Conservation (phyloP, 2,888 invertebrate genomes). For the Bimastos eiseni region DNA sequence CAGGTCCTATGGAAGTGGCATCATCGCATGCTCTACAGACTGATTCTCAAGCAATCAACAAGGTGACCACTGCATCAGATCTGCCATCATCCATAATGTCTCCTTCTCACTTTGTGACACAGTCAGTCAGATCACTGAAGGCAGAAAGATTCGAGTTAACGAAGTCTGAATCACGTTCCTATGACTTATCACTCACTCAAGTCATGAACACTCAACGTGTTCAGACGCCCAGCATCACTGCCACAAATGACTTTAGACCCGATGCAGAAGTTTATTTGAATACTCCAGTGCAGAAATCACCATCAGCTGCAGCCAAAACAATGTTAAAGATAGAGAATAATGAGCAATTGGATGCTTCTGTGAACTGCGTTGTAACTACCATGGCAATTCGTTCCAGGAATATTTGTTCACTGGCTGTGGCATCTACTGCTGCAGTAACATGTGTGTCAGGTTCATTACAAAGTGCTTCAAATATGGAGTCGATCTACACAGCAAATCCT, state of each 20-base stretch:
- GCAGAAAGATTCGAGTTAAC: not conserved
- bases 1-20: not conserved
- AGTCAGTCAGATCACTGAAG: not conserved
- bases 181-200: not conserved
- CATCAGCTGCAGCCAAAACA: conserved; percentile 3
- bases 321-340: not conserved
- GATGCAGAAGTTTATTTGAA: conserved; percentile 13
- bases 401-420: not conserved
- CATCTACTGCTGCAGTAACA: not conserved
- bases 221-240: not conserved
- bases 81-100: conserved; percentile 7
- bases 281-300: not conserved
- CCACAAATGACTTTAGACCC: not conserved
- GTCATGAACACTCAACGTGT: not conserved
- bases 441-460: conserved; percentile 2
- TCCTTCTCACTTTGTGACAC: not conserved
- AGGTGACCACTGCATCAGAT: not conserved
- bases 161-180: not conserved
- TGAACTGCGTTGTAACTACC: not conserved
- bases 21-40: not conserved
- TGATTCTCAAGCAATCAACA: not conserved
- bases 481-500: not conserved
- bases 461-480: conserved; percentile 3
- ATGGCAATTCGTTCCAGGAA: not conserved
- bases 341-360: not conserved